phyloP scores from a whole-genome alignment of 2,888 invertebrate genomes.

The Brenthis ino region DNA sequence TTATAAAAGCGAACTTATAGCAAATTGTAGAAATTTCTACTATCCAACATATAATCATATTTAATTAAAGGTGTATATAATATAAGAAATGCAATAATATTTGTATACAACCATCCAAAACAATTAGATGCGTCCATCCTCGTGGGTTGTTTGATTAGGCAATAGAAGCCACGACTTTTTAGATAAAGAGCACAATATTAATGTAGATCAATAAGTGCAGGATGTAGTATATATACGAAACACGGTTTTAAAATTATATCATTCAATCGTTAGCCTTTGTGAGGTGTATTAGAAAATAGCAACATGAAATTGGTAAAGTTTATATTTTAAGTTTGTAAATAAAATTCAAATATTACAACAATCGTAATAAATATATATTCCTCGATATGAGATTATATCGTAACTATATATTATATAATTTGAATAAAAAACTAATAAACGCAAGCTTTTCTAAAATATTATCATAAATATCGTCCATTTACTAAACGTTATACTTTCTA shows the following conservation, averaged over 20 bases:
- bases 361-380: too few species aligned
- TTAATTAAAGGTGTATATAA: background rate
- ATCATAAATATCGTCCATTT: constrained; percentile 13
- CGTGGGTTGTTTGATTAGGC: constrained; percentile 66
- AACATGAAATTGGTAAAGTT: constrained; percentile 67
- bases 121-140: constrained; percentile 68
- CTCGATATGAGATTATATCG: background rate
- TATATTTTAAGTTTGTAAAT: background rate
- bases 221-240: constrained; percentile 71
- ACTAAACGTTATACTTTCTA: background rate
- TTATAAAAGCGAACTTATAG: too few species aligned
- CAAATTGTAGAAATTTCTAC: too few species aligned
- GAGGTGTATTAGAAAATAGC: constrained; percentile 46
- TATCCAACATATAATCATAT: too few species aligned
- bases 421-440: background rate
- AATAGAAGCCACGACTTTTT: constrained; percentile 63
- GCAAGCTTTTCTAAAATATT: constrained; percentile 6
- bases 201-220: constrained; percentile 66
- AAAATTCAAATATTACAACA: too few species aligned
- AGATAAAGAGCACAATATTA: constrained; percentile 49
- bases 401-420: background rate
- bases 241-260: constrained; percentile 59
- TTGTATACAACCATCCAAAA: constrained; percentile 56
- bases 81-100: background rate
- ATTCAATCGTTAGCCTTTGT: constrained; percentile 56